Evolutionary conservation across 2,113 vertebrate species (phyloP), one percentile per base, ranked within the genome.

Genomic region (Axis porcinus): DNA sequence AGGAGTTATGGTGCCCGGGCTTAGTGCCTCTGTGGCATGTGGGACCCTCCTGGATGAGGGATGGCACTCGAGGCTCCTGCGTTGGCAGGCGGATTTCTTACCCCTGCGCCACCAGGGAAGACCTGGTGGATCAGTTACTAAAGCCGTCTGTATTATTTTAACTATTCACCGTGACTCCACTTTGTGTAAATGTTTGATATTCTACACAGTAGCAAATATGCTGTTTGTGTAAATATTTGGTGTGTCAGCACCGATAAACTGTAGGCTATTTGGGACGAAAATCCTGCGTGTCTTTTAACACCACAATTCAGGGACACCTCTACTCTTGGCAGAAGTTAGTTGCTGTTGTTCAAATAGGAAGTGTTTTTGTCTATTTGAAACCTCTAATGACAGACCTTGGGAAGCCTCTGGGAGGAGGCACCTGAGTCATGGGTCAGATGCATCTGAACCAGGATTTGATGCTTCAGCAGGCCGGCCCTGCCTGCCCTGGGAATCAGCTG

Each of bases 1-100:
- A 6, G 19, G 21, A 40, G 67, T 12, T 12, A 4, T 12, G 9
- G 21, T 0, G 2, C 70, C 6, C 0, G 11, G 11, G 21, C 70
- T 25, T 40, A 43, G 70, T 11, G 2, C 23, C 36, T 43, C 70
- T 43, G 70, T 43, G 5, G 21, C 70, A 23, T 0, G 36, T 74
- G 70, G 21, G 70, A 3, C 70, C 11, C 70, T 43, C 36, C 36
- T 25, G 70, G 67, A 25, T 25, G 36, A 74, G 36, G 19, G 21
- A 14, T 7, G 23, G 36, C 25, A 25, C 36, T 43, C 21, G 21
- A 43, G 36, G 25, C 70, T 74, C 70, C 70, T 43, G 70, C 1
- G 0, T 12, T 25, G 70, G 21, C 36, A 7, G 21, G 21, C 36
- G 6, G 70, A 25, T 25, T 40, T 36, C 25, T 14, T 74, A 43